phyloP scores from a whole-genome alignment of 2,113 vertebrate species.

The Leucosticte australis region DNA sequence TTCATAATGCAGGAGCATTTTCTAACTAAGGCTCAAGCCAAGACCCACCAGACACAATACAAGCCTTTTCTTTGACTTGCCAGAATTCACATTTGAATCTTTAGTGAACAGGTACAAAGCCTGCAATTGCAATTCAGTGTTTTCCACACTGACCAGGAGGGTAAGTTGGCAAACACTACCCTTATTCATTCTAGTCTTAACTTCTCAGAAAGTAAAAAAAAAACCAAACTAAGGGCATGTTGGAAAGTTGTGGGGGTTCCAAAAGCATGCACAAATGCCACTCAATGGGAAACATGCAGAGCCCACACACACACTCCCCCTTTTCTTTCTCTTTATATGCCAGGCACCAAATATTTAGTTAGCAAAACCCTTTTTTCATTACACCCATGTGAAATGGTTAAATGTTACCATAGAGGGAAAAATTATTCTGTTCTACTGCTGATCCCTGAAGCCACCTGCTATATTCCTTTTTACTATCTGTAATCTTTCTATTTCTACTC shows the following conservation, averaged over 20 bases:
- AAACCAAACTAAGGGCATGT: background rate
- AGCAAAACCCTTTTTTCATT: background rate
- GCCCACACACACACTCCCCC: background rate
- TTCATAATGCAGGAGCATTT: background rate
- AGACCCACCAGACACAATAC: background rate
- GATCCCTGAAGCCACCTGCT: background rate
- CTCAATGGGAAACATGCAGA: background rate
- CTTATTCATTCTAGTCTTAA: constrained; percentile 9
- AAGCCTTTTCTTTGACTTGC: background rate
- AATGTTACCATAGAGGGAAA: background rate
- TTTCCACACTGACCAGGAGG: background rate
- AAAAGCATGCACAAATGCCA: background rate
- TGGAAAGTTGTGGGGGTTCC: background rate
- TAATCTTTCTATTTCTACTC: background rate
- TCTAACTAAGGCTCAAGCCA: background rate
- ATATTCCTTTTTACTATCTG: background rate
- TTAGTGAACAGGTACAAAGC: background rate
- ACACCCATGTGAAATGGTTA: background rate
- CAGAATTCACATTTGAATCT: background rate
- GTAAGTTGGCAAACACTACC: background rate
- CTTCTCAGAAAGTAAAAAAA: background rate
- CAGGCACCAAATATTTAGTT: background rate
- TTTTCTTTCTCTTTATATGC: background rate
- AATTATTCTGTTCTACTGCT: background rate
- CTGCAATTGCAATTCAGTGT: background rate